phyloP scores from a whole-genome alignment of 2,888 invertebrate genomes.

The Trissoscelio sp. region DNA sequence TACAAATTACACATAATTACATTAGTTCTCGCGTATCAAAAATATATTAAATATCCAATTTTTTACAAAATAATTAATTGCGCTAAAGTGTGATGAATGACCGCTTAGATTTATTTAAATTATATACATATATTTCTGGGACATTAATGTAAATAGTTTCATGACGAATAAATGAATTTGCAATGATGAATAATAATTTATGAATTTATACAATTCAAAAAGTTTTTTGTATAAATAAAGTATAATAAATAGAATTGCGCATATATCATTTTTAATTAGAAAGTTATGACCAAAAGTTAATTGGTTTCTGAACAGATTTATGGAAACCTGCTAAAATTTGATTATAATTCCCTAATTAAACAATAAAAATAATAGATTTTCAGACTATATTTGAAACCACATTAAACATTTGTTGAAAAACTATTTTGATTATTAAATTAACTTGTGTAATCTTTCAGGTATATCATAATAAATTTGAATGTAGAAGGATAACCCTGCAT shows the following conservation, averaged over 20 bases:
- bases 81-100: conserved; percentile 24
- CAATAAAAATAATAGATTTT: too few relatives aligned
- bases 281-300: too few relatives aligned
- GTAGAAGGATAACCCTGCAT: conserved; percentile 19
- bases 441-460: neutral
- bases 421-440: neutral
- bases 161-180: neutral
- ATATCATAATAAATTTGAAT: conserved; percentile 22
- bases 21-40: conserved; percentile 54
- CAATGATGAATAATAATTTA: too few relatives aligned
- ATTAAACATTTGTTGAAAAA: neutral
- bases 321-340: too few relatives aligned
- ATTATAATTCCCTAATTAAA: too few relatives aligned
- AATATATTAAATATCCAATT: conserved; percentile 62
- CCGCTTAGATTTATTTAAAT: conserved; percentile 27
- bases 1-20: conserved; percentile 51
- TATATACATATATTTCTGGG: conserved; percentile 8
- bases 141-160: neutral
- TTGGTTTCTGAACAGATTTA: too few relatives aligned
- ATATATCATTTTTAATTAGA: too few relatives aligned
- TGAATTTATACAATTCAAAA: too few relatives aligned
- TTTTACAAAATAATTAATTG: conserved; percentile 45
- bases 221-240: too few relatives aligned
- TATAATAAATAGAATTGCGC: too few relatives aligned
- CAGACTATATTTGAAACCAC: neutral